Percentiles rank a stretch among this genome's conserved stretches.
Evolutionary conservation across 2,113 vertebrate species (phyloP).

Genomic region (Hemichromis elongatus): DNA sequence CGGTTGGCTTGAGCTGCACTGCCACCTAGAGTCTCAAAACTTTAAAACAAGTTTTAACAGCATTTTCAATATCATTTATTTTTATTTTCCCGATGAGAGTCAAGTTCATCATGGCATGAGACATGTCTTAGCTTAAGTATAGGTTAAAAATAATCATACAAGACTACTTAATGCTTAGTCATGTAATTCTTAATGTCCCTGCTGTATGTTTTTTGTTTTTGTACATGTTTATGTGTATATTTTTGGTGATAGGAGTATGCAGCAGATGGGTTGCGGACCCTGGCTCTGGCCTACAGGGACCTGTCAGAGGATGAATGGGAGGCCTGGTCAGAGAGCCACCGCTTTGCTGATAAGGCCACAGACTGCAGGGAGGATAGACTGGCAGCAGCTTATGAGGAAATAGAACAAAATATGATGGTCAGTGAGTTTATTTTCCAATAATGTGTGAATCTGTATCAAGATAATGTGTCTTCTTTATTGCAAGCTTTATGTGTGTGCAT

Average conservation of each 20-base stretch:
- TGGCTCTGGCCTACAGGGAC: slow-evolving; percentile 87
- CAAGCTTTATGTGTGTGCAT: not conserved
- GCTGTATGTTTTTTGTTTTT: not conserved
- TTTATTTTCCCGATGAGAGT: not conserved
- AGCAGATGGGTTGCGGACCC: slow-evolving; percentile 72
- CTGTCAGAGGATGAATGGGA: slow-evolving; percentile 85
- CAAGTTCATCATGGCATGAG: not conserved
- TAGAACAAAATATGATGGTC: slow-evolving; percentile 92
- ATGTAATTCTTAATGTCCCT: not conserved
- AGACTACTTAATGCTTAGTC: not conserved
- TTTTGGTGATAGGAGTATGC: slow-evolving; percentile 45
- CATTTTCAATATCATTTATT: no score
- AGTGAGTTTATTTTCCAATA: not conserved
- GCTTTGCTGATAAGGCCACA: slow-evolving; percentile 68
- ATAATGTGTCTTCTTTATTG: not conserved
- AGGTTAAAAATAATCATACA: not conserved
- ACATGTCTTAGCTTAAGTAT: not conserved
- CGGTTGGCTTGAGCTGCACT: not conserved
- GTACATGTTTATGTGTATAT: not conserved
- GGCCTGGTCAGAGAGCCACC: slow-evolving; percentile 78
- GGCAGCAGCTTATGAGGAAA: slow-evolving; percentile 84
- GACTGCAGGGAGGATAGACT: slow-evolving; percentile 82
- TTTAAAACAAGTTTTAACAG: not conserved
- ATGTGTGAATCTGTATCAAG: not conserved
- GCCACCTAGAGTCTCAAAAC: slow-evolving; percentile 49